Evolutionary conservation across 2,888 invertebrate species (phyloP), one percentile per base, ranked within the genome.

Genomic region (Papilio demoleus): DNA sequence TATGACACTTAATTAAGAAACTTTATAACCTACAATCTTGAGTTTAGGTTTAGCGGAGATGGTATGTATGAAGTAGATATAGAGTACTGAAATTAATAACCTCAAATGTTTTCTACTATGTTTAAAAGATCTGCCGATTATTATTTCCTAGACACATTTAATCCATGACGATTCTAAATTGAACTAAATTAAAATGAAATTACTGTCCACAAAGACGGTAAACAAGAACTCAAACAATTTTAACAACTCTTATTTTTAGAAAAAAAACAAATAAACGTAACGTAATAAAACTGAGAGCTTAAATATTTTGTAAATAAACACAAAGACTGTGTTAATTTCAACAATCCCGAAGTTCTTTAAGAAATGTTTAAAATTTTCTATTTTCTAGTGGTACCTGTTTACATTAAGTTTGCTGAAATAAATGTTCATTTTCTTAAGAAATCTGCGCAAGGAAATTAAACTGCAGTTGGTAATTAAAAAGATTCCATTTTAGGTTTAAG

Each of bases 1-100:
- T 67, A 67, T 50, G 27, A 61, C 22, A 61, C 50, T 42, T 67
- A 67, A 67, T 61, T 53, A 47, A 34, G 36, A 61, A 67, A 67
- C 38, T 67, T 61, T 31, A 60, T 60, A 60, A 66, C 45, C 31
- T 47, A 38, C 19, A 53, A 40, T 19, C 31, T 61, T 53, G 27
- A 40, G 17, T 42, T 61, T 38, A 0, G 1, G 34, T 31, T 31
- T 24, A 61, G 12, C 19, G 5, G 50, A 24, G 31, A 38, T 36
- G 34, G 19, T 31, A 56, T 31, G 31, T 27, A 31, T 17, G 31
- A 31, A 56, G 17, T 6, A 17, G n/a, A n/a, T 17, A 9, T 17
- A 56, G n/a, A 31, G n/a, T 17, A 31, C 17, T 27, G n/a, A n/a
- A 31, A 31, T 56, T 31, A 31, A 9, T 27, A 27, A 56, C 17